Base-by-base conservation (phyloP, 2,888 invertebrate species). In the Trypoxylon attenuatum region DNA sequence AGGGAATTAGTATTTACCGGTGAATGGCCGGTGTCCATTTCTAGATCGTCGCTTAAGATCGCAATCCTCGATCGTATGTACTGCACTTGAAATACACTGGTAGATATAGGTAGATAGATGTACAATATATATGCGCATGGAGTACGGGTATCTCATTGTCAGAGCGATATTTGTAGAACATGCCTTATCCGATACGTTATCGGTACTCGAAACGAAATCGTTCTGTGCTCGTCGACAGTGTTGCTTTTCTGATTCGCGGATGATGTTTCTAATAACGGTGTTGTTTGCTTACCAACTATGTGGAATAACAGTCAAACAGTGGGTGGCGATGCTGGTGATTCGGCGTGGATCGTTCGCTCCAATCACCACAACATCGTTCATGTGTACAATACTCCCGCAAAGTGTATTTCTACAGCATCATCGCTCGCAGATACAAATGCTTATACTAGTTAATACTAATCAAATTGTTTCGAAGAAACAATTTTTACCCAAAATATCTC, bases 151-250 rank as follows among this genome's bases (percentile, higher is more conserved):
- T n/a, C n/a, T n/a, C n/a, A n/a, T n/a, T n/a, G n/a, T n/a, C n/a
- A n/a, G n/a, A n/a, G n/a, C 13, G 27, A 41, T 58, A 45, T 67
- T 62, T 67, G 69, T 54, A 51, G 51, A 62, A 58, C 47, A 51
- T 33, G 21, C 16, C 51, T 46, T 61, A 66, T 66, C 52, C n/a
- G 52, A 50, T 50, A 50, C 64, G 27, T 15, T 61, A 66, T 54
- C 51, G 25, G 50, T 54, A 23, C 8, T 5, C 0, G 13, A n/a
- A 60, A 55, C 59, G 57, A 67, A 65, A 49, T 45, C 21, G 42
- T n/a, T 5, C 60, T 65, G 15, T 29, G 53, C 55, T 51, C 51
- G 22, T 60, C 42, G 55, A 60, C 19, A 45, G 39, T 45, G n/a
- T 47, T 45, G 33, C 33, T 39, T 46, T 21, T 10, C 6, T 15